Evolutionary conservation across 2,888 invertebrate species (phyloP).

Genomic region (Netelia melanura): DNA sequence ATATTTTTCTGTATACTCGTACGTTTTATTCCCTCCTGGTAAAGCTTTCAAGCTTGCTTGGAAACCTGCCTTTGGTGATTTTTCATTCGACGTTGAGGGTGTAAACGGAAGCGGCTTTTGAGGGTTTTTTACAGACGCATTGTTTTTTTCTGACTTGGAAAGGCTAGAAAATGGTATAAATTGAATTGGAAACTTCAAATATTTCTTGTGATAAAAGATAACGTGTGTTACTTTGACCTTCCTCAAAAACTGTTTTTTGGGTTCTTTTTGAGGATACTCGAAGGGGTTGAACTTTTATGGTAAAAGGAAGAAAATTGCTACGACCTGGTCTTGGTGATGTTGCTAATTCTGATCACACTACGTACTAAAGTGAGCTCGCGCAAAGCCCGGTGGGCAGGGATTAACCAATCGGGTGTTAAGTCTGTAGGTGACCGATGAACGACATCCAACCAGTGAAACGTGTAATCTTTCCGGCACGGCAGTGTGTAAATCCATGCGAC

Average conservation of each 20-base stretch:
- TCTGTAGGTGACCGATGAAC: slow-evolving; percentile 42
- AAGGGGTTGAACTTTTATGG: slow-evolving; percentile 46
- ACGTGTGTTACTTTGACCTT: background rate
- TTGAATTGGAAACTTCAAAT: background rate
- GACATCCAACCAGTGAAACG: slow-evolving; percentile 60
- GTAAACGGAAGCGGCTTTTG: background rate
- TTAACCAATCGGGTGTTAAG: slow-evolving; percentile 66
- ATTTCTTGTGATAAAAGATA: background rate
- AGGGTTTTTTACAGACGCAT: background rate
- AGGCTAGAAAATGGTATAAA: too few species aligned
- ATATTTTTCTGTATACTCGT: background rate
- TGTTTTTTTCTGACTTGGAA: too few species aligned
- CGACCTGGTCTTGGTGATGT: slow-evolving; percentile 25
- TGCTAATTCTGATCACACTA: slow-evolving; percentile 37
- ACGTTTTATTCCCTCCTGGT: background rate
- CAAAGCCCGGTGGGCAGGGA: slow-evolving; percentile 33
- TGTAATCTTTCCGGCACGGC: slow-evolving; percentile 56
- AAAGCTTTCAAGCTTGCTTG: background rate
- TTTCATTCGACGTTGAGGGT: background rate
- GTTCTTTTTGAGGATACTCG: background rate
- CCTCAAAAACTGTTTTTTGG: background rate
- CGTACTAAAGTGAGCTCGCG: slow-evolving; percentile 14
- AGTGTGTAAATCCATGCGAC: slow-evolving; percentile 23
- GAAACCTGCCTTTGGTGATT: background rate
- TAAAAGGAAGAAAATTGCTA: slow-evolving; percentile 5